These are phyloP conservation scores for Megaustenia siamemsis DNA, from an alignment of 2,888 invertebrate species.

Conservation along the genomic window DNA sequence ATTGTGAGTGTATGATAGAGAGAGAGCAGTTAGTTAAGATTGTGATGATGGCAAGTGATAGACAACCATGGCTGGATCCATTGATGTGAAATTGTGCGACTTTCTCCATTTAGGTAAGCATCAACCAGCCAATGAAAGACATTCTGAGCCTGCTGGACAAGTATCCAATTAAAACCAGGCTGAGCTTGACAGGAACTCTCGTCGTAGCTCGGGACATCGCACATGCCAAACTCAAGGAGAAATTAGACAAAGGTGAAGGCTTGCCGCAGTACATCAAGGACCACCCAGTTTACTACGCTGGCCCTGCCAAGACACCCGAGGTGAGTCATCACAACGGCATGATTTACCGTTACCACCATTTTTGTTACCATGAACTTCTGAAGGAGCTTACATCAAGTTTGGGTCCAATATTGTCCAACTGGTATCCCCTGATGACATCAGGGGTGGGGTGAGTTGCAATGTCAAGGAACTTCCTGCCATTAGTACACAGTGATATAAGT, in stretches of 20 bases:
- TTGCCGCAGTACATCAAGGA: constrained; percentile 79
- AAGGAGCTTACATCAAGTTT: no score
- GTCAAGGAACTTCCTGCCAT: no score
- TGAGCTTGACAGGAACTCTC: constrained; percentile 78
- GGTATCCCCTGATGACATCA: no score
- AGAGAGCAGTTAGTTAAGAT: no score
- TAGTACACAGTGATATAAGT: no score
- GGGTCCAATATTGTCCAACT: no score
- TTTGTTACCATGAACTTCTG: no score
- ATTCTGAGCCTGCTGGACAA: constrained; percentile 67
- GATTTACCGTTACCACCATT: no score
- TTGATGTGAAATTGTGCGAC: not conserved
- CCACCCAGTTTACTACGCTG: constrained; percentile 80
- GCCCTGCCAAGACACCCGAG: constrained; percentile 80
- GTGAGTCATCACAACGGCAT: constrained; percentile 60
- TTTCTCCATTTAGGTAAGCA: constrained; percentile 67
- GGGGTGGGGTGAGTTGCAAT: no score
- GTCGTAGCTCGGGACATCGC: constrained; percentile 80
- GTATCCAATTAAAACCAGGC: constrained; percentile 77
- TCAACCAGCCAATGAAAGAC: constrained; percentile 77
- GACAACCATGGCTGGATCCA: not conserved
- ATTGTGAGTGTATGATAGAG: no score
- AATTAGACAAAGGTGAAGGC: constrained; percentile 76
- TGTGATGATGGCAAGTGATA: not conserved
- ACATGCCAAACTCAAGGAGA: constrained; percentile 79